Base-by-base conservation (phyloP, 2,113 vertebrate species). In the Falco punctatus region DNA sequence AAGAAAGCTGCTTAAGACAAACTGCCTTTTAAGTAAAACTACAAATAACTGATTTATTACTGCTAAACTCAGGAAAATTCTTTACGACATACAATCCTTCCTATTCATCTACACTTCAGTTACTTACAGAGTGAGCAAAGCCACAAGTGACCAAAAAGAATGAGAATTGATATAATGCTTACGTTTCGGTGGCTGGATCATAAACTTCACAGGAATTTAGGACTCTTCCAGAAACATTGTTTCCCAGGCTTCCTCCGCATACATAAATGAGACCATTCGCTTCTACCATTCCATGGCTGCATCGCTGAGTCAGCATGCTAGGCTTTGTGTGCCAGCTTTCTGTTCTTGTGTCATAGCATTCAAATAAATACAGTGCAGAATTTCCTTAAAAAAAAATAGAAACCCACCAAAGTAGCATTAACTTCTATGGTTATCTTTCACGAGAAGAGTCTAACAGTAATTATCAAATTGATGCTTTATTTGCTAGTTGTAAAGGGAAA, bases 171-270 rank as follows among this genome's bases (percentile, higher is more conserved):
- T 89, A 15, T 9, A 86, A 35, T 49, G 97, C 99, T 97, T 96
- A 99, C 99, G 99, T 98, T 97, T 99, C 99, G 0, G 99, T 99
- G 97, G 92, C 98, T 86, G 99, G 99, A 97, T 99, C 99, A 72
- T 99, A 99, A 15, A 99, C 99, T 98, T 99, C 99, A 92, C 99
- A 99, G 97, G 99, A 99, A 97, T 98, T 99, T 70, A 99, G 98
- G 40, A 99, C 98, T 91, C 99, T 98, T 59, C 99, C 99, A 13
- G 99, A 99, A 83, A 99, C 99, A 24, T 99, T 99, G 97, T 99
- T 99, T 55, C 99, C 99, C 97, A 99, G 97, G 11, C 99, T 99
- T 65, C 99, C 99, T 52, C 99, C 99, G 3, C 99, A 99, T 4
- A 99, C 99, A 52, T 99, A 99, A 97, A 99, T 99, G 48, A 99